Evolutionary conservation across 2,888 invertebrate genomes (phyloP), one percentile per base, ranked within the genome.

Genomic region (Petrophora chlorosata): DNA sequence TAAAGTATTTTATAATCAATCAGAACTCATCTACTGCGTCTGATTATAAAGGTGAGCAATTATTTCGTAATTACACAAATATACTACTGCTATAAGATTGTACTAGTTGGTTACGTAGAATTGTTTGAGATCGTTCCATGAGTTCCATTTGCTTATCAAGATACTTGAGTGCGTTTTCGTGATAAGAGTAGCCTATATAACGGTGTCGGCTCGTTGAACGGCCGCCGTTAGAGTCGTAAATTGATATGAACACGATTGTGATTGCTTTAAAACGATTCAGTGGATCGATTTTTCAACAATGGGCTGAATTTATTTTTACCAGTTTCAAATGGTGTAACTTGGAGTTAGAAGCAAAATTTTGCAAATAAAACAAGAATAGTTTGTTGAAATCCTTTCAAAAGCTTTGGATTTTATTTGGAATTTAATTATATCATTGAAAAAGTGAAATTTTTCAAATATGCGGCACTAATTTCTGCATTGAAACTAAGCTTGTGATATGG

Each of bases 111-210:
- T 40, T 22, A 26, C 12, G 13, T 12, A 19, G 23, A 39, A 45
- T 29, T 53, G 53, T 51, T 57, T 29, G 15, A 9, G 0, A 46
- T 38, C 40, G 61, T 56, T 10, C 8, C 10, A 25, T 9, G 8
- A 7, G 28, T 67, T 64, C 66, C 61, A 71, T 74, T 74, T 70
- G 65, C 61, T 79, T 83, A 82, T 82, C 81, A 43, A 59, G 70
- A 72, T 73, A 67, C 61, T 79, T 68, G 73, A 82, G 77, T 80
- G 75, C 70, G 63, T 67, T 72, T 71, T 69, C 53, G 52, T 54
- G 89, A 90, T 90, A 90, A 90, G 82, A 58, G 59, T 50, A 70
- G 67, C 69, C 80, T 90, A 89, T 90, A 83, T 85, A 90, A 85
- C 84, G 84, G 55, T 55, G 73, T 61, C 36, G 59, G 67, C 70